Percentiles rank a stretch among this genome's conserved stretches.
phyloP scores from a whole-genome alignment of 2,113 vertebrate genomes.

The Periophthalmus modestus region DNA sequence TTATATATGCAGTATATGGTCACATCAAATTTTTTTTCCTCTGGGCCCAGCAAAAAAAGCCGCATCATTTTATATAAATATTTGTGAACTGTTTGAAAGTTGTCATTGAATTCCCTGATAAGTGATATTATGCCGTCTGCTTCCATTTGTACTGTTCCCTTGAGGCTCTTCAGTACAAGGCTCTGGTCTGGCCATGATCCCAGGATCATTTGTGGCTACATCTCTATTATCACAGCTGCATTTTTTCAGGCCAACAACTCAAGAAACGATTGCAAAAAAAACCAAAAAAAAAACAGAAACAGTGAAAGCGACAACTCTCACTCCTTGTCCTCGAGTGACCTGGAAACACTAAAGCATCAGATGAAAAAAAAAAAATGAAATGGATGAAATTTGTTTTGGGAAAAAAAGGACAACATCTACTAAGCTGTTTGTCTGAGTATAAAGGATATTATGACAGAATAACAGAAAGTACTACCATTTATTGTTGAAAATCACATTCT shows the following conservation, averaged over 20 bases:
- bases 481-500: too few species aligned
- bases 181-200: conserved; percentile 17
- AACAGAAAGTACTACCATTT: too few species aligned
- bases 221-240: neutral
- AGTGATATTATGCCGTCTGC: neutral
- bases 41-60: neutral
- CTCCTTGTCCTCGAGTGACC: conserved; percentile 3
- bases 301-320: conserved; percentile 9
- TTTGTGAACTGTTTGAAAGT: conserved; percentile 14
- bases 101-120: neutral
- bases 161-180: conserved; percentile 15
- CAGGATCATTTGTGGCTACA: conserved; percentile 8
- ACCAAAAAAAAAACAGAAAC: neutral
- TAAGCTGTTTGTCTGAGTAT: too few species aligned
- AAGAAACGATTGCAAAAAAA: neutral
- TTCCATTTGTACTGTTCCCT: conserved; percentile 11
- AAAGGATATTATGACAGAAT: too few species aligned
- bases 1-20: too few species aligned
- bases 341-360: neutral
- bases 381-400: neutral
- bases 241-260: conserved; percentile 23
- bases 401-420: too few species aligned
- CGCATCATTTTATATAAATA: neutral
- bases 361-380: neutral
- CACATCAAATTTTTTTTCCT: too few species aligned